Evolutionary conservation across 2,797 vertebrate genomes (phyloP), one percentile per base, ranked within the genome.

Genomic region (Mastacembelus armatus): DNA sequence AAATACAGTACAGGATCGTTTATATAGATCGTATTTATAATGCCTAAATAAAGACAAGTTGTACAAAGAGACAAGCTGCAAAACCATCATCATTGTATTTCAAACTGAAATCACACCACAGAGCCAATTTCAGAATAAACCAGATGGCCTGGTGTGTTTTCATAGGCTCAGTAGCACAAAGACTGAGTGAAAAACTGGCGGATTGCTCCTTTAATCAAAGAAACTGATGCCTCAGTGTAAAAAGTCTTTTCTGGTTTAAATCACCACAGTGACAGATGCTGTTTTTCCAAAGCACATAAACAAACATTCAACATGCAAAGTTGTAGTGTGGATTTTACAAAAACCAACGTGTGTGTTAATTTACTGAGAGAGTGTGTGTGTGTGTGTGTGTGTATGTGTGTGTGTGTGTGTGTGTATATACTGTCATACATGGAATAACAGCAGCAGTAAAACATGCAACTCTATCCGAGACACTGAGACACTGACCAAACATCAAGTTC

Each of bases 361-460:
- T n/a, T n/a, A n/a, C 16, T 15, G 24, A 58, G 56, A 27, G 30
- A 12, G 12, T 11, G 38, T 14, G 44, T 2, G 18, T 10, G n/a
- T n/a, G n/a, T 1, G 27, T 9, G 32, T 14, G 5, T 18, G 38
- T 39, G 38, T n/a, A 16, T 2, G 24, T 18, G 18, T n/a, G 4
- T 10, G n/a, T 14, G 18, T 24, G 22, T 15, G 18, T 38, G 10
- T 1, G 19, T 47, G 15, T 63, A 16, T 26, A 54, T 45, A 33
- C 24, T 12, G 16, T 26, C 19, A 21, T 12, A 66, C 47, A 4
- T 32, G 61, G 8, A 60, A 14, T 9, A 27, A 51, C 50, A 24
- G 44, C 4, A 26, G 30, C 54, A 24, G 40, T 3, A 33, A 24
- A 58, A 47, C 80, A 76, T 79, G 80, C 76, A 70, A 3, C 42